Evolutionary conservation across 1,140 invertebrate genomes (phyloP).

Genomic region (Bombus ignitus): DNA sequence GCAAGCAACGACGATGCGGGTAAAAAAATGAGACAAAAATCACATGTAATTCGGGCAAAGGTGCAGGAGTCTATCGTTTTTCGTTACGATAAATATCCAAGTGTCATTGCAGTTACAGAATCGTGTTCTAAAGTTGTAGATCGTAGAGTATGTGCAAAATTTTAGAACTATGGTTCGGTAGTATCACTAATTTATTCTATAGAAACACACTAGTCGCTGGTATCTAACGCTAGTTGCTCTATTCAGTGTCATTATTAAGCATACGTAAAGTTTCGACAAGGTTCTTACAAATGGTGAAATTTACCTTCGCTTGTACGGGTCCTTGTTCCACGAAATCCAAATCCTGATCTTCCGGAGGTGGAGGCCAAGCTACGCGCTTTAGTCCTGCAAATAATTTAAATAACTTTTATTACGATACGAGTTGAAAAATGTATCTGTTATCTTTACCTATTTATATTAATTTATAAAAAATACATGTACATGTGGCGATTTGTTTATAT

Average conservation of each 20-base stretch:
- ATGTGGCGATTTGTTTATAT: neutral
- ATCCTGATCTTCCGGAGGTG: constrained; percentile 86
- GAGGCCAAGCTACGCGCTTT: constrained; percentile 92
- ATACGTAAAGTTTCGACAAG: neutral
- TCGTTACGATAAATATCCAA: neutral
- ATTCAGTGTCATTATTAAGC: constrained; percentile 16
- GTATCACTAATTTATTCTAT: neutral
- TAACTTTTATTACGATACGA: neutral
- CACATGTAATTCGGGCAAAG: constrained; percentile 7
- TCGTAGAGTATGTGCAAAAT: neutral
- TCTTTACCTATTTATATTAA: neutral
- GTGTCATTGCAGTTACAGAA: too few relatives aligned
- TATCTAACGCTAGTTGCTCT: neutral
- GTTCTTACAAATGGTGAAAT: neutral
- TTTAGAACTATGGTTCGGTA: neutral
- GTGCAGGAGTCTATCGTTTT: neutral
- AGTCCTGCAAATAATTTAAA: constrained; percentile 83
- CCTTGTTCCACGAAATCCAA: constrained; percentile 82
- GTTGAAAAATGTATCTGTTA: too few relatives aligned
- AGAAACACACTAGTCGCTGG: neutral
- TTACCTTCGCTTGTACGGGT: constrained; percentile 83
- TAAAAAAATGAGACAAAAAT: constrained; percentile 24
- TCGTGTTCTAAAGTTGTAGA: neutral
- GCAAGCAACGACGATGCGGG: neutral
- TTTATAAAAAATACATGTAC: neutral